phyloP scores from a whole-genome alignment of 1,140 invertebrate species.

The Meloidogyne floridensis region DNA sequence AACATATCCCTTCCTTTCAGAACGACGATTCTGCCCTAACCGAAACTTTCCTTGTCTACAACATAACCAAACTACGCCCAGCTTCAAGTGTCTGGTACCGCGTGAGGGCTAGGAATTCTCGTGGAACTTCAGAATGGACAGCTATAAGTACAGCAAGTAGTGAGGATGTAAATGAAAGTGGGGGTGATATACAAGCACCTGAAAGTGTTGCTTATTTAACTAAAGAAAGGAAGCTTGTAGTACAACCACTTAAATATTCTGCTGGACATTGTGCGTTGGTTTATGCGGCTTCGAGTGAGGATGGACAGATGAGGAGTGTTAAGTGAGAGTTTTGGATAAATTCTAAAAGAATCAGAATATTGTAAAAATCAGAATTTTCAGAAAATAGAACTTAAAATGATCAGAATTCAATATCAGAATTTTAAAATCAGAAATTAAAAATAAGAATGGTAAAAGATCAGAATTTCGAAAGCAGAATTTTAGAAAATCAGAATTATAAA shows the following conservation, averaged over 20 bases:
- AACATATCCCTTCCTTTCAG: not conserved
- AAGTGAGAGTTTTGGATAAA: not conserved
- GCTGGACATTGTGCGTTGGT: slow-evolving; percentile 34
- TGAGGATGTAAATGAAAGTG: slow-evolving; percentile 41
- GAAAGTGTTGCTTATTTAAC: slow-evolving; percentile 33
- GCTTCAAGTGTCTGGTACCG: slow-evolving; percentile 38
- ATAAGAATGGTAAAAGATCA: no score
- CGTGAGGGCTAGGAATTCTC: slow-evolving; percentile 35
- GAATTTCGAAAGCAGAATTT: not conserved
- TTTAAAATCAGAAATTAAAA: no score
- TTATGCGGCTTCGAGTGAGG: slow-evolving; percentile 32
- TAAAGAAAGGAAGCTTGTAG: slow-evolving; percentile 44
- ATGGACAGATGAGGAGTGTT: slow-evolving; percentile 15
- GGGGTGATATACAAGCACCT: slow-evolving; percentile 34
- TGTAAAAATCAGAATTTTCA: not conserved
- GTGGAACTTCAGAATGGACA: slow-evolving; percentile 49
- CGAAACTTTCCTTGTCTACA: slow-evolving; percentile 41
- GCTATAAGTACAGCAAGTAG: slow-evolving; percentile 42
- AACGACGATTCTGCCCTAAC: slow-evolving; percentile 22
- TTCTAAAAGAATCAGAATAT: not conserved
- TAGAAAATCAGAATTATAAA: no score
- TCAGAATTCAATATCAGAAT: no score
- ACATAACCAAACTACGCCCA: slow-evolving; percentile 41
- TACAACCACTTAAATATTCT: slow-evolving; percentile 27
- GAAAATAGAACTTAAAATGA: no score